A percentile compares a stretch with the other conserved stretches of the same genome.
These are phyloP conservation scores for Bombus waltoni DNA, from an alignment of 1,140 invertebrate species.

Conservation along the genomic window DNA sequence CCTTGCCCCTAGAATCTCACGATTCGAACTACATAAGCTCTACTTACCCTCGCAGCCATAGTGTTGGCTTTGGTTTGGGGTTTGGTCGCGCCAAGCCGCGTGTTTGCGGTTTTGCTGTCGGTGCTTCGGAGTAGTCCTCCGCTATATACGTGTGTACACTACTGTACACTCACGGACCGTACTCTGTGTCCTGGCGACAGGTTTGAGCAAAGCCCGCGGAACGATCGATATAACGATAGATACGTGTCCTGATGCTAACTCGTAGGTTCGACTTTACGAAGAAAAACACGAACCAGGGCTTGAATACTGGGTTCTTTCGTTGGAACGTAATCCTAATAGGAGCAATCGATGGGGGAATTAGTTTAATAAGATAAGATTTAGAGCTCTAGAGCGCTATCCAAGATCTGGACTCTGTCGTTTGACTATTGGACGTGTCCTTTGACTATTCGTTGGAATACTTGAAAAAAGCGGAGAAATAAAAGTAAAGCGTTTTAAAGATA, in stretches of 20 bases:
- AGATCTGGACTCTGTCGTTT: background rate
- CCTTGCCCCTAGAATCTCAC: slow-evolving; percentile 9
- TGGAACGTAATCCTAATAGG: background rate
- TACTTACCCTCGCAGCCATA: slow-evolving; percentile 77
- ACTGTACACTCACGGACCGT: slow-evolving; percentile 41
- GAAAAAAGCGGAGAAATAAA: background rate
- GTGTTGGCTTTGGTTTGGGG: slow-evolving; percentile 81
- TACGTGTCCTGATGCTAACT: slow-evolving; percentile 43
- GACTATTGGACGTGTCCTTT: too few relatives aligned
- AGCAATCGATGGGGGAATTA: background rate
- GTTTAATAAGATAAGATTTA: background rate
- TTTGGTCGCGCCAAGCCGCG: slow-evolving; percentile 80
- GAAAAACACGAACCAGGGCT: background rate
- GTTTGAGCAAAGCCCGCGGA: slow-evolving; percentile 39
- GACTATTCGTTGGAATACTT: background rate
- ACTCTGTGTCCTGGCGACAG: slow-evolving; percentile 59
- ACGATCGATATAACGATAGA: slow-evolving; percentile 66
- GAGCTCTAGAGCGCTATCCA: too few relatives aligned
- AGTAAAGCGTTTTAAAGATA: background rate
- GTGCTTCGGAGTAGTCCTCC: slow-evolving; percentile 72
- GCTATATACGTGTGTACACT: slow-evolving; percentile 45
- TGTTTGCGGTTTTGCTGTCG: slow-evolving; percentile 82
- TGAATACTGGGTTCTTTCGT: too few relatives aligned
- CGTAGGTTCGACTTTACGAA: slow-evolving; percentile 48
- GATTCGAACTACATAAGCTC: slow-evolving; percentile 77